These are phyloP conservation scores for Apamea epomidion DNA, from an alignment of 2,888 invertebrate species.

Conservation along the genomic window DNA sequence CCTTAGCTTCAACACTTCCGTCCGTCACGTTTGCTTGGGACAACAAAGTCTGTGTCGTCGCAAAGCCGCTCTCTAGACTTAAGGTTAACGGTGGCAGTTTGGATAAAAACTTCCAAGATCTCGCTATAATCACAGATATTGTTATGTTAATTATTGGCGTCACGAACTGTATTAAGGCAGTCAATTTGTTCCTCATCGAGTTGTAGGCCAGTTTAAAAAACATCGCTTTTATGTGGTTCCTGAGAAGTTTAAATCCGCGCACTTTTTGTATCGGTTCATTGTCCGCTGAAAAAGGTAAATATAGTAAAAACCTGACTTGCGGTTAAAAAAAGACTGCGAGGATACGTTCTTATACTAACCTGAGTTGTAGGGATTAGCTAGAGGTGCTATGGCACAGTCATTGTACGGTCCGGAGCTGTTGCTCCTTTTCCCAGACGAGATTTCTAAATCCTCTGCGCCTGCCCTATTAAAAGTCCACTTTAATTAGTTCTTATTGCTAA, in stretches of 20 bases:
- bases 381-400: conserved; percentile 76
- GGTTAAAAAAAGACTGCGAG: not conserved
- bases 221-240: conserved; percentile 87
- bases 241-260: conserved; percentile 80
- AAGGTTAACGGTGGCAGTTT: conserved; percentile 91
- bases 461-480: conserved; percentile 74
- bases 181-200: conserved; percentile 83
- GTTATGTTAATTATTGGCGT: conserved; percentile 86
- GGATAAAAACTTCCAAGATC: conserved; percentile 86
- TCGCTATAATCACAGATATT: conserved; percentile 83
- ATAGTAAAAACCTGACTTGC: not conserved
- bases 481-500: not conserved
- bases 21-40: conserved; percentile 76
- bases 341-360: conserved; percentile 59
- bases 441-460: conserved; percentile 80
- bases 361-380: conserved; percentile 65
- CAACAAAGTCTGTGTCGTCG: conserved; percentile 80
- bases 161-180: conserved; percentile 84
- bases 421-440: conserved; percentile 64
- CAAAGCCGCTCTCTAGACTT: conserved; percentile 86
- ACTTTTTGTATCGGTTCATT: conserved; percentile 83
- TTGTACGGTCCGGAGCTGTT: conserved; percentile 65
- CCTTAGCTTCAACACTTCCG: conserved; percentile 74
- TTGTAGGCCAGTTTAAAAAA: conserved; percentile 84
- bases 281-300: conserved; percentile 73